These are phyloP conservation scores for Poeciliopsis paucimaculata DNA, from an alignment of 2,797 vertebrate genomes.

Conservation along the genomic window DNA sequence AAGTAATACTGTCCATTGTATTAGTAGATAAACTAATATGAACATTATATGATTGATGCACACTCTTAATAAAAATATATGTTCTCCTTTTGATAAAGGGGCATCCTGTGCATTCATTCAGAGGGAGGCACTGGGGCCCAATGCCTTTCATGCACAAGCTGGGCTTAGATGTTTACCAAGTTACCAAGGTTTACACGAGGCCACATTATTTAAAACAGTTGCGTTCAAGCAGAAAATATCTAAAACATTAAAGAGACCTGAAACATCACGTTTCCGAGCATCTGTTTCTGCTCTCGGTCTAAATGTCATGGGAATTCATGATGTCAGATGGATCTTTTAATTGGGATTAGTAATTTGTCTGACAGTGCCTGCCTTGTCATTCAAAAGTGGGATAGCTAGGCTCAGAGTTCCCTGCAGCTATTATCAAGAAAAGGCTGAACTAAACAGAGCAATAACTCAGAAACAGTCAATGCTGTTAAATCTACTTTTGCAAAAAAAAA, in stretches of 20 bases:
- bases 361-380: background rate
- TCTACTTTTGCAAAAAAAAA: background rate
- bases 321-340: background rate
- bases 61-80: background rate
- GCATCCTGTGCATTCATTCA: background rate
- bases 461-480: background rate
- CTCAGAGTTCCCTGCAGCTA: background rate
- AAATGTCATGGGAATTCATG: background rate
- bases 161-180: background rate
- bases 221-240: background rate
- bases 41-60: background rate
- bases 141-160: background rate
- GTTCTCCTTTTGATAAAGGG: background rate
- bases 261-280: background rate
- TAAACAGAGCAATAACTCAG: background rate
- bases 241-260: background rate
- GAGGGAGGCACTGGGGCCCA: background rate
- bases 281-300: background rate
- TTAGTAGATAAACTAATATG: background rate
- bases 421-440: background rate
- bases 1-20: background rate
- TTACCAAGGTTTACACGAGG: background rate
- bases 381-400: background rate
- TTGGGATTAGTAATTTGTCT: background rate
- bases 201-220: background rate